These are phyloP conservation scores for Ptilorrhoa leucosticta DNA, from an alignment of 2,113 vertebrate species.

Conservation along the genomic window DNA sequence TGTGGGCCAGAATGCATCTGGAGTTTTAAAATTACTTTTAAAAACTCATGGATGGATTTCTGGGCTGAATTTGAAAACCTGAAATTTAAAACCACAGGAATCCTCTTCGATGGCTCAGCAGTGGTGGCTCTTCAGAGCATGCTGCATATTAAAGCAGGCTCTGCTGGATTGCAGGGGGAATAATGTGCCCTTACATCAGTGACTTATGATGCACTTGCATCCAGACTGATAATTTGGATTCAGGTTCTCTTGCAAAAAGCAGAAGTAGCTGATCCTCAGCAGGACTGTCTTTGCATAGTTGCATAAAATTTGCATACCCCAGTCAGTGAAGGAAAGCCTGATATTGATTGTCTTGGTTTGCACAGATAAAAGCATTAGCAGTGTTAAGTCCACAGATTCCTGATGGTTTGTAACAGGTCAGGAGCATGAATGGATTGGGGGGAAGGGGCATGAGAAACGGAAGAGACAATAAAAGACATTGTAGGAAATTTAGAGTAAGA, in stretches of 20 bases:
- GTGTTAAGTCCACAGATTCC: background rate
- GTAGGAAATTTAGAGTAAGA: background rate
- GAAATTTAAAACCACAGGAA: background rate
- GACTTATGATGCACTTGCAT: background rate
- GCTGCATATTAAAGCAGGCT: background rate
- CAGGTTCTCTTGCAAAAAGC: background rate
- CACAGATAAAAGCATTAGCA: background rate
- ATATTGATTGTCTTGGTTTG: background rate
- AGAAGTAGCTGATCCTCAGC: background rate
- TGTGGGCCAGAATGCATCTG: background rate
- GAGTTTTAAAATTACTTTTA: background rate
- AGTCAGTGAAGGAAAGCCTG: background rate
- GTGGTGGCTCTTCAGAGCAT: background rate
- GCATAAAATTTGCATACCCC: background rate
- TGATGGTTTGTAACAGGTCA: background rate
- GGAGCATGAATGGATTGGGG: background rate
- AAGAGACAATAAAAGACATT: background rate
- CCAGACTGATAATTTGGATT: background rate
- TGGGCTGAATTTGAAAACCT: constrained; percentile 5
- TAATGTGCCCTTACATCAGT: background rate
- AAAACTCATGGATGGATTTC: background rate
- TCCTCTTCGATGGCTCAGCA: background rate
- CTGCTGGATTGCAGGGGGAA: background rate
- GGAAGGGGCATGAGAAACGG: background rate
- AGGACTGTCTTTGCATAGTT: background rate